These are phyloP conservation scores for Arnoldichthys spilopterus DNA, from an alignment of 2,797 vertebrate genomes.

Conservation along the genomic window DNA sequence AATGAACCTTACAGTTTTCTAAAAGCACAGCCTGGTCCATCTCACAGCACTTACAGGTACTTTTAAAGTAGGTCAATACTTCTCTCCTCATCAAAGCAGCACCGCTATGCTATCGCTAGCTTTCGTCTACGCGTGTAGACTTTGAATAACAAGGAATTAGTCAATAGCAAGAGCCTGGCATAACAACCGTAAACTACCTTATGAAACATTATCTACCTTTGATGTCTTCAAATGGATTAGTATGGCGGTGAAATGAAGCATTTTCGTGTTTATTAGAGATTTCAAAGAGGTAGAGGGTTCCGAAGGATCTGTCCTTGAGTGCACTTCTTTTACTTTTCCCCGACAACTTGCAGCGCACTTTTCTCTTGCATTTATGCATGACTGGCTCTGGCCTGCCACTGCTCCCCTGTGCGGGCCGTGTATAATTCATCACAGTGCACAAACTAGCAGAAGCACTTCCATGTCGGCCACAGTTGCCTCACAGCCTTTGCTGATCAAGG, in stretches of 20 bases:
- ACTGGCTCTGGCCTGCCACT: constrained; percentile 65
- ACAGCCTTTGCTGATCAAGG: constrained; percentile 44
- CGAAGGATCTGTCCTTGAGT: constrained; percentile 54
- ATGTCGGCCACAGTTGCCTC: constrained; percentile 60
- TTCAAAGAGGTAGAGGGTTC: constrained; percentile 25
- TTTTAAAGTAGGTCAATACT: constrained; percentile 31
- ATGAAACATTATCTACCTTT: constrained; percentile 13
- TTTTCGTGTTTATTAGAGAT: background rate
- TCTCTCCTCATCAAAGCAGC: constrained; percentile 15
- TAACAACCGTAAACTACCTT: constrained; percentile 13
- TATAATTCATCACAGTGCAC: constrained; percentile 79
- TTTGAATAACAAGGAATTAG: background rate
- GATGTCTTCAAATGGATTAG: constrained; percentile 1
- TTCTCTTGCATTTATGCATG: constrained; percentile 78
- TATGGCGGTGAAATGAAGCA: background rate
- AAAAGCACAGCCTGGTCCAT: background rate
- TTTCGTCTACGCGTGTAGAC: background rate
- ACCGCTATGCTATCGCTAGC: background rate
- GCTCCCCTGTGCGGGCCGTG: constrained; percentile 70
- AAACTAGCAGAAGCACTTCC: constrained; percentile 70
- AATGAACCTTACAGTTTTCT: background rate
- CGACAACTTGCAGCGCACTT: constrained; percentile 41
- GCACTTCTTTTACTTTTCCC: constrained; percentile 44
- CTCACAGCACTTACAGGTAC: background rate
- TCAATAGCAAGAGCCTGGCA: background rate